These are phyloP conservation scores for Temnothorax unifasciatus DNA, from an alignment of 2,888 invertebrate species.

Conservation along the genomic window DNA sequence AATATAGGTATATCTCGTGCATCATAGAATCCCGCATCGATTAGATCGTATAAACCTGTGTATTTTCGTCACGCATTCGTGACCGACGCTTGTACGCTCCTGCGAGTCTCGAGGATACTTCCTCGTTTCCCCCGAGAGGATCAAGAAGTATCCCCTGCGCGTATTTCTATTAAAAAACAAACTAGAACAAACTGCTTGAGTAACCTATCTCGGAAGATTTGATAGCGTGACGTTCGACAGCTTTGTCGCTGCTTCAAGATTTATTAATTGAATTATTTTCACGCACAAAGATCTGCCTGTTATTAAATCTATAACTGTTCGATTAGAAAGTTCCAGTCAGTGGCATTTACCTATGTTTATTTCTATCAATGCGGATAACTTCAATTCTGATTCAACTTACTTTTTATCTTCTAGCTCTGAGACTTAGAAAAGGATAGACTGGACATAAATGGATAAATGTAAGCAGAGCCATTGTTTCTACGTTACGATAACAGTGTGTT, in stretches of 20 bases:
- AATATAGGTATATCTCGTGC: constrained; percentile 15
- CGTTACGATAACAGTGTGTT: neutral
- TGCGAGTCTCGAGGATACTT: neutral
- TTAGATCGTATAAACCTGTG: neutral
- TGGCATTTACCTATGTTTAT: neutral
- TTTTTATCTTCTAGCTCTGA: neutral
- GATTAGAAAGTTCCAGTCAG: neutral
- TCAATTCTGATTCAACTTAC: neutral
- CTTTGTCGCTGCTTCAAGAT: neutral
- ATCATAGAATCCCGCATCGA: neutral
- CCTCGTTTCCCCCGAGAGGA: neutral
- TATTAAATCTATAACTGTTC: neutral
- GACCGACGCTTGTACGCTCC: neutral
- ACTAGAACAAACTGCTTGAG: neutral
- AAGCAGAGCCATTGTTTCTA: neutral
- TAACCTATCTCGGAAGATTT: neutral
- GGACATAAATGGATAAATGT: neutral
- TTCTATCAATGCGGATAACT: neutral
- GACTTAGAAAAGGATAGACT: neutral
- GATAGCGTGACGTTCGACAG: neutral
- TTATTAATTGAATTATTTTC: neutral
- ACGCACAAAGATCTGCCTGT: neutral
- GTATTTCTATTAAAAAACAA: neutral
- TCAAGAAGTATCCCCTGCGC: neutral
- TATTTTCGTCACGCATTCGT: neutral